These are phyloP conservation scores for Myotis vivesi DNA, from an alignment of 2,797 vertebrate species.

Conservation along the genomic window DNA sequence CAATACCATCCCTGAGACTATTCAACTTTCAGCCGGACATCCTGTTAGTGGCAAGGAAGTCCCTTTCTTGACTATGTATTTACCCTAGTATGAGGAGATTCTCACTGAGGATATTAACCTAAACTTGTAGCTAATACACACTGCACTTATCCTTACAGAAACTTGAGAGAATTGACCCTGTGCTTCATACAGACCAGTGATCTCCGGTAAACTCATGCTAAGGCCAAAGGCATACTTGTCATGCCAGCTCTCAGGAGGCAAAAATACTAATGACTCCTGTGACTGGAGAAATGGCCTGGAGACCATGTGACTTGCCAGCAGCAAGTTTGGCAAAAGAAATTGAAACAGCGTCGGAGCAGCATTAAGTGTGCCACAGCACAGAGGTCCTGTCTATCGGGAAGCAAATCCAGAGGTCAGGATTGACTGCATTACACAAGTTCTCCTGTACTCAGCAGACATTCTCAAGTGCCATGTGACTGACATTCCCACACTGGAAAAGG, in stretches of 20 bases:
- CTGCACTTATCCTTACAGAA: constrained; percentile 27
- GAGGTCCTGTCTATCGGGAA: constrained; percentile 12
- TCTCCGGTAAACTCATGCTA: constrained; percentile 56
- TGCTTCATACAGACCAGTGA: background rate
- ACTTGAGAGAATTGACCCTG: constrained; percentile 49
- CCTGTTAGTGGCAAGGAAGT: background rate
- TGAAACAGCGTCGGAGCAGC: background rate
- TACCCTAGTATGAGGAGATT: background rate
- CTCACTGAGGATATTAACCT: background rate
- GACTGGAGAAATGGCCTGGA: constrained; percentile 40
- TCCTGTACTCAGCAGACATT: constrained; percentile 21
- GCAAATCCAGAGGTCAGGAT: constrained; percentile 9
- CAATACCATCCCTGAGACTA: background rate
- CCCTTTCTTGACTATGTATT: background rate
- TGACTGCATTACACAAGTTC: constrained; percentile 23
- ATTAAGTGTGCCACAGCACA: constrained; percentile 41
- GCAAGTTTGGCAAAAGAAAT: background rate
- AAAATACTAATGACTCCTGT: constrained; percentile 62
- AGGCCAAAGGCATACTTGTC: constrained; percentile 61
- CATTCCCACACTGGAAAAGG: constrained; percentile 35
- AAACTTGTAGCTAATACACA: background rate
- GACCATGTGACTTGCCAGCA: background rate
- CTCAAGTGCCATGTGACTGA: constrained; percentile 42
- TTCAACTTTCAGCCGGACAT: background rate
- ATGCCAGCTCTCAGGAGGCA: constrained; percentile 54